Percentiles rank a stretch among this genome's conserved stretches.
Conservation (phyloP, 2,113 vertebrate species). For the Taxidea taxus region DNA sequence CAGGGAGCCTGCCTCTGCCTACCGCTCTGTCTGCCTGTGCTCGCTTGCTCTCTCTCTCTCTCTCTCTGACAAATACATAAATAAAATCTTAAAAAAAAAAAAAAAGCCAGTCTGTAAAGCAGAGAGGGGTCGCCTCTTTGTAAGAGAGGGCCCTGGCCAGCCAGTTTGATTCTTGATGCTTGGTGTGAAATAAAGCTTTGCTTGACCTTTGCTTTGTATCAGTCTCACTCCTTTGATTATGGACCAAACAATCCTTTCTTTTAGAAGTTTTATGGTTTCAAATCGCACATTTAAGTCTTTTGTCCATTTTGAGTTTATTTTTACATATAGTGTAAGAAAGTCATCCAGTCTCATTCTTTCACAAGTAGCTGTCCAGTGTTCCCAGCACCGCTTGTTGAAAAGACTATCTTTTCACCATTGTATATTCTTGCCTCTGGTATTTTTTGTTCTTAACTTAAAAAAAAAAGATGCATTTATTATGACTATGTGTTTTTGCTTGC, state of each 20-base stretch:
- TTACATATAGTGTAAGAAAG: background rate
- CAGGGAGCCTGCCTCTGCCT: too few species aligned
- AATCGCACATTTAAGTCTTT: background rate
- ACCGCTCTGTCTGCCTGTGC: too few species aligned
- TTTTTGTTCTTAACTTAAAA: background rate
- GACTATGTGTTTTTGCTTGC: background rate
- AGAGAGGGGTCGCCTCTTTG: too few species aligned
- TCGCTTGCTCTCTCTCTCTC: too few species aligned
- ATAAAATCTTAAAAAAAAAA: too few species aligned
- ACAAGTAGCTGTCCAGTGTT: background rate
- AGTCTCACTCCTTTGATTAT: too few species aligned
- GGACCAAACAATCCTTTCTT: background rate
- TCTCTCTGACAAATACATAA: too few species aligned
- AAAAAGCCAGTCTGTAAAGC: too few species aligned
- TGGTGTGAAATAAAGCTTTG: too few species aligned
- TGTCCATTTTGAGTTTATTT: background rate
- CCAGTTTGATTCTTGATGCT: too few species aligned
- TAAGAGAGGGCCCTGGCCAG: too few species aligned
- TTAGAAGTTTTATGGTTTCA: background rate
- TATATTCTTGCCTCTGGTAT: background rate
- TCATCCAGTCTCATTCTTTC: background rate
- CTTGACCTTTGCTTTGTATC: too few species aligned
- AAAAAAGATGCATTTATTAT: background rate
- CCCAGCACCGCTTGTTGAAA: background rate
- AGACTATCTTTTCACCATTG: background rate